Evolutionary conservation across 2,888 invertebrate species (phyloP).

Genomic region (Marasmarcha lunaedactyla): DNA sequence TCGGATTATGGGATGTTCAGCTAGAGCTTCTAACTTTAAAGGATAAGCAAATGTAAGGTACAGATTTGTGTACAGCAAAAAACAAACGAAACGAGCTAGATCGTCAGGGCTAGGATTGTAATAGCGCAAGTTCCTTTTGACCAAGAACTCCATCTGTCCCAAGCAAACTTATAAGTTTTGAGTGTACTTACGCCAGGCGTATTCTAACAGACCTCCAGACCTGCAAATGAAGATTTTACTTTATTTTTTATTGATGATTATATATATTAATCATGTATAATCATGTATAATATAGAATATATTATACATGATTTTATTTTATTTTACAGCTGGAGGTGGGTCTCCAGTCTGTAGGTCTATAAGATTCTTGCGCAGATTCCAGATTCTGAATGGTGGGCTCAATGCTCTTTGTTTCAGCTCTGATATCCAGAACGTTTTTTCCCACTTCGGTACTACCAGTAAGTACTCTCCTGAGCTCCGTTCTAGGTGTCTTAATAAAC

Average conservation of each 20-base stretch:
- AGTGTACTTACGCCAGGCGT: constrained; percentile 14
- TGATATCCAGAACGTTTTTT: constrained; percentile 2
- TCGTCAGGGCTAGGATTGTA: constrained; percentile 2
- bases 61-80: not conserved
- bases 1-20: constrained; percentile 9
- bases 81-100: constrained; percentile 3
- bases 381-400: not conserved
- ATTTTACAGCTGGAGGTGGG: constrained; percentile 9
- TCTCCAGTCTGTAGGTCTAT: constrained; percentile 12
- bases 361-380: constrained; percentile 7
- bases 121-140: not conserved
- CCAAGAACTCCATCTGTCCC: constrained; percentile 9
- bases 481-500: constrained; percentile 14
- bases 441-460: constrained; percentile 9
- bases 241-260: no score
- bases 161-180: constrained; percentile 12
- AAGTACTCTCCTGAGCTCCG: constrained; percentile 13
- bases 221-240: no score
- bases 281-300: constrained; percentile 1
- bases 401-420: not conserved
- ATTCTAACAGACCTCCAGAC: no score
- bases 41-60: constrained; percentile 8
- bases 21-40: not conserved
- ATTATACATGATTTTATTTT: constrained; percentile 14
- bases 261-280: no score